These are phyloP conservation scores for Chrosomus eos DNA, from an alignment of 2,797 vertebrate genomes.

Conservation along the genomic window DNA sequence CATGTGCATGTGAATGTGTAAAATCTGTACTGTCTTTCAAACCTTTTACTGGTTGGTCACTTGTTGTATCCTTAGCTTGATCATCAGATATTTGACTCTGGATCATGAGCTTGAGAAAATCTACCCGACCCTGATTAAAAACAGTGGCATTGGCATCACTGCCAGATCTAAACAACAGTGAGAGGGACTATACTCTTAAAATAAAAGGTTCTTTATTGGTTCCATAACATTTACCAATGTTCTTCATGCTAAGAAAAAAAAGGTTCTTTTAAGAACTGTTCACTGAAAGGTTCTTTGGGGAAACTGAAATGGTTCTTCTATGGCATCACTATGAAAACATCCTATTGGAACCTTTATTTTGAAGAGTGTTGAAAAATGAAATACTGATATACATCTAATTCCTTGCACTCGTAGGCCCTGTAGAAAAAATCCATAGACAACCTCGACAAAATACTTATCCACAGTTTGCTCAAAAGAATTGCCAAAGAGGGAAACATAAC, in stretches of 20 bases:
- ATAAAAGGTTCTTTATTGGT: not conserved
- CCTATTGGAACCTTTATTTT: not conserved
- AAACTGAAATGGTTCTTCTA: not conserved
- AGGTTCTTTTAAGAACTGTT: not conserved
- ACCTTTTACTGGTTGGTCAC: constrained; percentile 55
- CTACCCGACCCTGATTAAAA: constrained; percentile 70
- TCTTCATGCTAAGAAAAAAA: not conserved
- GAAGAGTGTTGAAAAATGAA: not conserved
- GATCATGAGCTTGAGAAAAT: constrained; percentile 87
- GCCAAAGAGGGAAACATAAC: constrained; percentile 72
- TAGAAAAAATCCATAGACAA: constrained; percentile 71
- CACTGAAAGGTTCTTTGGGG: not conserved
- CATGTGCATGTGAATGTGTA: not conserved
- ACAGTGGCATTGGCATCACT: not conserved
- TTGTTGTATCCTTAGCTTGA: constrained; percentile 57
- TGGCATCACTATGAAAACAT: not conserved
- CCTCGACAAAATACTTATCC: constrained; percentile 64
- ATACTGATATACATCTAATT: constrained; percentile 38
- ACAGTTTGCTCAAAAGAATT: constrained; percentile 68
- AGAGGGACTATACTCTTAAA: not conserved
- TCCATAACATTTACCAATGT: not conserved
- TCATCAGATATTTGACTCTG: constrained; percentile 75
- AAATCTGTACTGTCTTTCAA: not conserved
- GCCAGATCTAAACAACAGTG: not conserved
- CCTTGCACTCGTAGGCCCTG: constrained; percentile 63